Conservation (phyloP, 2,797 vertebrate species). For the Eidolon dupreanum region DNA sequence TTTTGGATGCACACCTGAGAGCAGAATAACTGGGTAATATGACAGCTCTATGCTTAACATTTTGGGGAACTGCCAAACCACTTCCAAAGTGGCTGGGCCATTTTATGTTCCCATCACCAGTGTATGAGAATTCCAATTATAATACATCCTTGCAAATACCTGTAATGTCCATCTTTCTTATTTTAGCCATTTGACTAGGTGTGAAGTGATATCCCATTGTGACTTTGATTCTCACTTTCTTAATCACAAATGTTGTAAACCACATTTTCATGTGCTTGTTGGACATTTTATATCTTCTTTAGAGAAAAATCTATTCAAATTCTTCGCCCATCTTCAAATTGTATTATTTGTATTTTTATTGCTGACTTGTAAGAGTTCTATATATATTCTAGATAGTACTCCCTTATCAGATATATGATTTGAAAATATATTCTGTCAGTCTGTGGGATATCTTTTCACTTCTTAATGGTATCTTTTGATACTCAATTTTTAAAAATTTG, state of each 20-base stretch:
- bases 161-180: not conserved
- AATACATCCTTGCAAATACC: not conserved
- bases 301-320: not conserved
- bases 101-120: not conserved
- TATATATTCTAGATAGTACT: not conserved
- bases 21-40: not conserved
- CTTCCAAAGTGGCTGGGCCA: not conserved
- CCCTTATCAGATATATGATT: not conserved
- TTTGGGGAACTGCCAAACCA: not conserved
- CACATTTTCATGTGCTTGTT: not conserved
- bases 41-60: not conserved
- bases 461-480: not conserved
- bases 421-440: not conserved
- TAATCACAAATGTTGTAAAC: not conserved
- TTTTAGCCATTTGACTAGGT: not conserved
- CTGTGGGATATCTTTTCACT: not conserved
- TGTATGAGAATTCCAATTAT: not conserved
- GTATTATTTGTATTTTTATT: not conserved
- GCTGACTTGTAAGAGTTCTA: not conserved
- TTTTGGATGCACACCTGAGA: not conserved
- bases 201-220: not conserved
- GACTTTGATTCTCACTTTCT: not conserved
- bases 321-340: not conserved
- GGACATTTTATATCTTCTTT: not conserved
- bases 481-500: not conserved